Evolutionary conservation across 2,888 invertebrate species (phyloP), one percentile per base, ranked within the genome.

Genomic region (Luffia ferchaultella): DNA sequence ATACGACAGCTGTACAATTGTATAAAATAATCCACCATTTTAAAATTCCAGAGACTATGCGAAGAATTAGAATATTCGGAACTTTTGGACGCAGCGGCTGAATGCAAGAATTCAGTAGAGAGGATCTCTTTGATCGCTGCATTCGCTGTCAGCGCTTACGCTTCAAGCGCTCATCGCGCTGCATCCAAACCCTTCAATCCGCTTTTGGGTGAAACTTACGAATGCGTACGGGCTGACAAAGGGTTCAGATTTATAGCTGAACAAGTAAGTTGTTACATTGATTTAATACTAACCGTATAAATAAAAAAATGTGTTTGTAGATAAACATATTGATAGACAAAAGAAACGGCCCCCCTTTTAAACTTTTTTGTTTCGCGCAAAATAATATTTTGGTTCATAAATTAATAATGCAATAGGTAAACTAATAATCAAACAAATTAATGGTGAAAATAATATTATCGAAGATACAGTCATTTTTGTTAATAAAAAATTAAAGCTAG

Each of bases 111-210:
- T 62, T 87, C 89, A 0, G 85, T 87, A 55, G 92, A 93, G 63
- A 85, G 93, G 55, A 90, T 92, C 90, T 87, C 91, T 0, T 86
- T 90, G 53, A 78, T 94, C 0, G 92, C 91, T 0, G 93, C 93
- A 1, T 94, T 94, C 76, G 92, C 93, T 0, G 93, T 94, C 1
- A 92, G 92, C 52, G 87, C 90, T 20, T 94, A 94, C 75, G 90
- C 92, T 0, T 65, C 90, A 76, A 62, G 89, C 85, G 59, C 90
- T 76, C 76, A 91, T 86, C 87, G 94, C 48, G 93, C 93, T 41
- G 93, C 92, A 46, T 90, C 90, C 64, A 94, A 94, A 67, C 93
- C 93, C 1, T 94, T 94, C 79, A 94, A 94, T 80, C 93, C 94
- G 16, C 74, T 94, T 50, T 82, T 93, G 20, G 92, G 90, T 0